Conservation (phyloP, 2,113 vertebrate species). For the Scalopus aquaticus region DNA sequence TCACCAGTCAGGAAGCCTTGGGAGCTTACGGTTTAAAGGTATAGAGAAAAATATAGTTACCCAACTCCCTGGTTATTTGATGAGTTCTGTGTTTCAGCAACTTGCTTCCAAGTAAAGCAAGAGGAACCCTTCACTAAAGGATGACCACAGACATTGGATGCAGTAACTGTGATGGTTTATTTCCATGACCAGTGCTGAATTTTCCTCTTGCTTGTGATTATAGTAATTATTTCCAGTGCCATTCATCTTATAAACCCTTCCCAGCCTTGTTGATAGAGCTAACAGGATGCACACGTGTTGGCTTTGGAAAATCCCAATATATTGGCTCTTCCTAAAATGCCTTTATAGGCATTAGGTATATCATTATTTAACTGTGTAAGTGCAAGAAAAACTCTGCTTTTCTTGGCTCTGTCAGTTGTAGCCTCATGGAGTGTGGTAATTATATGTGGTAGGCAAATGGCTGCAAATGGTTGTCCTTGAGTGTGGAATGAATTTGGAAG, state of each 20-base stretch:
- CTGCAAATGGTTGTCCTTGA: constrained; percentile 22
- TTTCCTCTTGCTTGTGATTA: neutral
- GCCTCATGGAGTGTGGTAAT: constrained; percentile 7
- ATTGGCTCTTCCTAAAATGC: neutral
- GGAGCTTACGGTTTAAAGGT: neutral
- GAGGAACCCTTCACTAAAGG: neutral
- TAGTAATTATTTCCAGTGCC: neutral
- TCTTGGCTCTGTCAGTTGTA: constrained; percentile 10
- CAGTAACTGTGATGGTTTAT: neutral
- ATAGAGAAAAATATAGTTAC: neutral
- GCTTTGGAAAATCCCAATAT: constrained; percentile 6
- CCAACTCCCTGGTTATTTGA: neutral
- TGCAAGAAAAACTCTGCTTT: neutral
- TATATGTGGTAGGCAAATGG: constrained; percentile 29
- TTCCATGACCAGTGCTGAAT: neutral
- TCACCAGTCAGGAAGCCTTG: neutral
- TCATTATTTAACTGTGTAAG: constrained; percentile 54
- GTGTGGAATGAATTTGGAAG: constrained; percentile 43
- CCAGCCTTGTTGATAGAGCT: constrained; percentile 2
- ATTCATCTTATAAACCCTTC: constrained; percentile 27
- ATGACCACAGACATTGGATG: neutral
- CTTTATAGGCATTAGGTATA: constrained; percentile 33
- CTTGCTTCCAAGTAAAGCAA: neutral
- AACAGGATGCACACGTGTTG: neutral
- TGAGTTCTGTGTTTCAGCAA: neutral